These are phyloP conservation scores for Caradrina clavipalpis DNA, from an alignment of 2,888 invertebrate species.

Conservation along the genomic window DNA sequence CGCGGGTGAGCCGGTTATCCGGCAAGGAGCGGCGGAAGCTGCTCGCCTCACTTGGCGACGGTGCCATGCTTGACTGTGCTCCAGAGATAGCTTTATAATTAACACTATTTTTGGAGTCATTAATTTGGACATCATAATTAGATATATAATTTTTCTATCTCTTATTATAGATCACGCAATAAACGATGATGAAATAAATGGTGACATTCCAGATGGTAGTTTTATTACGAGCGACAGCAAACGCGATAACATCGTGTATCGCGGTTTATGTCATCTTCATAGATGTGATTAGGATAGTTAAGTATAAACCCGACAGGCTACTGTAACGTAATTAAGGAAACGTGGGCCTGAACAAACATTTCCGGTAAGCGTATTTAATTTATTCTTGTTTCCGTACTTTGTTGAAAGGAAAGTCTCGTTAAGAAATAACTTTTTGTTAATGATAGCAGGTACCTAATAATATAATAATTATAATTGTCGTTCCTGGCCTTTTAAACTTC, in stretches of 20 bases:
- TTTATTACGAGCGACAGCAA: not conserved
- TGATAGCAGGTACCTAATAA: conserved; percentile 7
- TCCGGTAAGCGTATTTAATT: conserved; percentile 11
- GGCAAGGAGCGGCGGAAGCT: not conserved
- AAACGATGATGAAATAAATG: not conserved
- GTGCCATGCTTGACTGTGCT: not conserved
- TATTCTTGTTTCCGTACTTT: conserved; percentile 13
- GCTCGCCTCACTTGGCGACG: not conserved
- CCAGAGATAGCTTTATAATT: not conserved
- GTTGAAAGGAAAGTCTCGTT: conserved; percentile 12
- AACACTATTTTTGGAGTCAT: too few species aligned
- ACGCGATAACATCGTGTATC: not conserved
- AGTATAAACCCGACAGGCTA: not conserved
- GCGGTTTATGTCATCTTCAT: not conserved
- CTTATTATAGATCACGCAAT: not conserved
- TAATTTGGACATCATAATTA: too few species aligned
- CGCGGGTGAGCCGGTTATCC: conserved; percentile 12
- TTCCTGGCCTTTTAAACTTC: conserved; percentile 7
- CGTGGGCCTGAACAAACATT: not conserved
- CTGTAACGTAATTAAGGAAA: conserved; percentile 7
- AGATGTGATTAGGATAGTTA: not conserved
- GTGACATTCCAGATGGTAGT: not conserved
- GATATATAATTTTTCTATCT: too few species aligned
- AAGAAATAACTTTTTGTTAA: conserved; percentile 22
- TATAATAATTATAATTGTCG: conserved; percentile 4